These are phyloP conservation scores for Tolmerus cingulatus DNA, from an alignment of 2,888 invertebrate genomes.

Conservation along the genomic window DNA sequence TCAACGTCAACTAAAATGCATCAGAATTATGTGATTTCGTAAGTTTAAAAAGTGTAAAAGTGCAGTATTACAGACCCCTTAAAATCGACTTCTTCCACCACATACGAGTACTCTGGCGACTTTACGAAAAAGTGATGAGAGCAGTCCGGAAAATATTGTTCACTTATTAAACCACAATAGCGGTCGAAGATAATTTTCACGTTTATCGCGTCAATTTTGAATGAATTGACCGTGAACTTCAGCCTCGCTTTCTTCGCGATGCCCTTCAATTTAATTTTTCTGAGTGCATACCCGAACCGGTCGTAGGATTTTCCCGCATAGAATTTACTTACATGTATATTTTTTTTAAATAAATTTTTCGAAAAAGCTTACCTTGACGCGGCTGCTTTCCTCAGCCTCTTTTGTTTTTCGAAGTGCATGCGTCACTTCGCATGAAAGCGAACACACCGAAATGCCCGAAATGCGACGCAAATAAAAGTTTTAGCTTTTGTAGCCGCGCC, in stretches of 20 bases:
- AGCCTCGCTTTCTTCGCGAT: neutral
- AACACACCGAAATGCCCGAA: neutral
- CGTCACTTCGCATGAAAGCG: constrained; percentile 7
- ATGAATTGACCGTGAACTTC: constrained; percentile 17
- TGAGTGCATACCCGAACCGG: neutral
- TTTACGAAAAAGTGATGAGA: neutral
- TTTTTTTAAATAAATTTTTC: neutral
- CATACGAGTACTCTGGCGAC: neutral
- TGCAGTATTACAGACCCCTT: neutral
- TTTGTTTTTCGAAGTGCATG: constrained; percentile 19
- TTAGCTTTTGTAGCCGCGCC: constrained; percentile 5
- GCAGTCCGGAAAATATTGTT: neutral
- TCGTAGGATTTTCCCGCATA: neutral
- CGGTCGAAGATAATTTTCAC: neutral
- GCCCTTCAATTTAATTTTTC: neutral
- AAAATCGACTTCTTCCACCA: neutral
- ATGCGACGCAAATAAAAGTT: constrained; percentile 39
- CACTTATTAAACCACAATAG: neutral
- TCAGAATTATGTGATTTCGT: neutral
- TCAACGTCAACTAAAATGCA: neutral
- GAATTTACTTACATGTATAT: neutral
- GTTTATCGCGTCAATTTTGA: constrained; percentile 1
- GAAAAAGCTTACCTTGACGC: neutral
- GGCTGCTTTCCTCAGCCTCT: neutral
- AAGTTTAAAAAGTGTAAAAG: neutral